A percentile compares a stretch with the other conserved stretches of the same genome.
phyloP scores from a whole-genome alignment of 2,888 invertebrate species.

The Sycophila texana region DNA sequence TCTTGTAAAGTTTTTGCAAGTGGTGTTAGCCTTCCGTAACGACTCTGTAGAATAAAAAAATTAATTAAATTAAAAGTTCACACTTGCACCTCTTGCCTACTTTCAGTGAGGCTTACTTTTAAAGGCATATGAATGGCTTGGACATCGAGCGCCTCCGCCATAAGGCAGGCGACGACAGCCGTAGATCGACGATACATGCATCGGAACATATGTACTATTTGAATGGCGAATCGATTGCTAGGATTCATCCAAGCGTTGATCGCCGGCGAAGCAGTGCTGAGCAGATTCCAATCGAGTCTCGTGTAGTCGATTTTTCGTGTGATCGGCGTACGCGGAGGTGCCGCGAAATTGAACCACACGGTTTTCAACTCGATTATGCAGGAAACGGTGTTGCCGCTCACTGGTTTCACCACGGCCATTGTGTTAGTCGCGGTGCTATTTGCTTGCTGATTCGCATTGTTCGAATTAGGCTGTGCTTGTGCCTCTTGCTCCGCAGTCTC shows the following conservation, averaged over 20 bases:
- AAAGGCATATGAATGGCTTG: constrained; percentile 88
- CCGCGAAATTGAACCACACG: constrained; percentile 98
- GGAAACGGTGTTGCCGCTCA: constrained; percentile 87
- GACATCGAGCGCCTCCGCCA: constrained; percentile 95
- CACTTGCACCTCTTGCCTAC: not conserved
- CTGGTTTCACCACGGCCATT: constrained; percentile 77
- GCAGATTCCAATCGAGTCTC: constrained; percentile 95
- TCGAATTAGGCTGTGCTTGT: constrained; percentile 44
- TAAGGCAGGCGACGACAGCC: constrained; percentile 93
- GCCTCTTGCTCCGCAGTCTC: constrained; percentile 62
- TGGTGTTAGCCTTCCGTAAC: constrained; percentile 91
- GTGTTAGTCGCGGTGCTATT: constrained; percentile 61
- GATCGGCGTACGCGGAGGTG: constrained; percentile 95
- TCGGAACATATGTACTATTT: constrained; percentile 87
- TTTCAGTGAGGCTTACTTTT: constrained; percentile 78
- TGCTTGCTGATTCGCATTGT: constrained; percentile 73
- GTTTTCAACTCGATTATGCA: constrained; percentile 92
- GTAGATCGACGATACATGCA: constrained; percentile 88
- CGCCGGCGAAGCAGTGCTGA: constrained; percentile 96
- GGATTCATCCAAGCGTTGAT: constrained; percentile 99
- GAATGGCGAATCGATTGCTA: constrained; percentile 90
- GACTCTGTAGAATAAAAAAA: constrained; percentile 81
- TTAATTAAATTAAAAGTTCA: constrained; percentile 7
- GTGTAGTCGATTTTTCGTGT: constrained; percentile 96
- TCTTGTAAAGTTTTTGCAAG: constrained; percentile 93